A percentile compares a stretch with the other conserved stretches of the same genome.
These are phyloP conservation scores for Eulemur macaco DNA, from an alignment of 2,113 vertebrate genomes.

Conservation along the genomic window DNA sequence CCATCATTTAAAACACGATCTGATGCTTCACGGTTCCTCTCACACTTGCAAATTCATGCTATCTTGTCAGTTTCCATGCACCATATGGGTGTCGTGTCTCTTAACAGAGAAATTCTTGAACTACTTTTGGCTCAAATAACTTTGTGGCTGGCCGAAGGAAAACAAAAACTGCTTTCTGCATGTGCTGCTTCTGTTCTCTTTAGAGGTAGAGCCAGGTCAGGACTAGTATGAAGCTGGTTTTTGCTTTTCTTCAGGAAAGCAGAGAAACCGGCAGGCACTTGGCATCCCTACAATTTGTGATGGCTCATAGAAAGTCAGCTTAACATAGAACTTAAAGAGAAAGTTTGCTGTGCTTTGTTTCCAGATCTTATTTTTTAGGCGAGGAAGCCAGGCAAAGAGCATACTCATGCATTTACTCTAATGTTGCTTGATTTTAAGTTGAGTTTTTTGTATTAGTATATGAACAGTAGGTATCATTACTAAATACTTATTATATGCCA, in stretches of 20 bases:
- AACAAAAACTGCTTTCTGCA: conserved; percentile 58
- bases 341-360: background rate
- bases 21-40: conserved; percentile 54
- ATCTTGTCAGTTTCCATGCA: conserved; percentile 36
- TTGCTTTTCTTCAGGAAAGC: conserved; percentile 65
- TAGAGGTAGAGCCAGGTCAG: conserved; percentile 42
- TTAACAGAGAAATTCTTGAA: conserved; percentile 66
- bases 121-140: conserved; percentile 69
- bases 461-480: background rate
- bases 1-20: conserved; percentile 60
- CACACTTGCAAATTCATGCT: conserved; percentile 38
- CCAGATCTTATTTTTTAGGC: background rate
- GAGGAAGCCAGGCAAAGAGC: background rate
- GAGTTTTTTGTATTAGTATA: background rate
- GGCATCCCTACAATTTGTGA: conserved; percentile 10
- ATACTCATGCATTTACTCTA: background rate
- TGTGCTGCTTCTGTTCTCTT: conserved; percentile 47
- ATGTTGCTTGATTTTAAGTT: background rate
- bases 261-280: conserved; percentile 52
- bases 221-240: conserved; percentile 64
- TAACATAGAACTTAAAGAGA: background rate
- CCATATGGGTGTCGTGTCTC: conserved; percentile 43
- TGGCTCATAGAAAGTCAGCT: background rate
- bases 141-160: conserved; percentile 55
- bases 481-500: background rate